phyloP scores from a whole-genome alignment of 2,888 invertebrate species.

The Oithona nana region DNA sequence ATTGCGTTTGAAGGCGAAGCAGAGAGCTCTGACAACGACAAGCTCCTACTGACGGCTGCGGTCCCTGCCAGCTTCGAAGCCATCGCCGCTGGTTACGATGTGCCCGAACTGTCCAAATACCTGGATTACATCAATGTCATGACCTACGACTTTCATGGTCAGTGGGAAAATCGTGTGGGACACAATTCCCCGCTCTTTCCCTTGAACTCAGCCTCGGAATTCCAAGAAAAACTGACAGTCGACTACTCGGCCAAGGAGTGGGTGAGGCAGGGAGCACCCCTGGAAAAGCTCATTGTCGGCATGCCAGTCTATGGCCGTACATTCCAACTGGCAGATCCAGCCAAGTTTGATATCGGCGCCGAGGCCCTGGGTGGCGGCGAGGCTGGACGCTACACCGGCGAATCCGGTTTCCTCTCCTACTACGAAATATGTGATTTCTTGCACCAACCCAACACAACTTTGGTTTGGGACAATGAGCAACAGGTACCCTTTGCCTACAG shows the following conservation, averaged over 20 bases:
- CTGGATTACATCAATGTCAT: conserved; percentile 83
- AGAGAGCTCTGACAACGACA: conserved; percentile 60
- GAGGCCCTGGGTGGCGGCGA: conserved; percentile 70
- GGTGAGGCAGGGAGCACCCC: conserved; percentile 80
- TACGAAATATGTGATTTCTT: conserved; percentile 87
- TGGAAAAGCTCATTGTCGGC: conserved; percentile 80
- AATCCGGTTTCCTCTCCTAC: conserved; percentile 83
- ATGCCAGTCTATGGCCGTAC: conserved; percentile 86
- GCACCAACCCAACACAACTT: conserved; percentile 67
- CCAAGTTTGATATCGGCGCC: conserved; percentile 79
- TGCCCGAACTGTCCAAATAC: conserved; percentile 79
- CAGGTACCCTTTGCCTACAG: conserved; percentile 86
- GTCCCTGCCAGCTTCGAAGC: conserved; percentile 85
- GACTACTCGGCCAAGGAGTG: conserved; percentile 77
- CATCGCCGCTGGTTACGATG: conserved; percentile 81
- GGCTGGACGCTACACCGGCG: conserved; percentile 69
- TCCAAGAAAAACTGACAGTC: conserved; percentile 80
- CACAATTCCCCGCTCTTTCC: conserved; percentile 80
- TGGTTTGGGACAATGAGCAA: conserved; percentile 88
- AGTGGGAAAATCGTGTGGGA: conserved; percentile 80
- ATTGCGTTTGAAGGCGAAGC: conserved; percentile 81
- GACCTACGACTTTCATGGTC: conserved; percentile 89
- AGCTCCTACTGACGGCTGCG: conserved; percentile 59
- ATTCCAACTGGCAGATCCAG: conserved; percentile 63
- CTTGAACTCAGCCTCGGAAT: conserved; percentile 66